These are phyloP conservation scores for Sebastes itinus DNA, from an alignment of 2,797 vertebrate species.

Conservation along the genomic window DNA sequence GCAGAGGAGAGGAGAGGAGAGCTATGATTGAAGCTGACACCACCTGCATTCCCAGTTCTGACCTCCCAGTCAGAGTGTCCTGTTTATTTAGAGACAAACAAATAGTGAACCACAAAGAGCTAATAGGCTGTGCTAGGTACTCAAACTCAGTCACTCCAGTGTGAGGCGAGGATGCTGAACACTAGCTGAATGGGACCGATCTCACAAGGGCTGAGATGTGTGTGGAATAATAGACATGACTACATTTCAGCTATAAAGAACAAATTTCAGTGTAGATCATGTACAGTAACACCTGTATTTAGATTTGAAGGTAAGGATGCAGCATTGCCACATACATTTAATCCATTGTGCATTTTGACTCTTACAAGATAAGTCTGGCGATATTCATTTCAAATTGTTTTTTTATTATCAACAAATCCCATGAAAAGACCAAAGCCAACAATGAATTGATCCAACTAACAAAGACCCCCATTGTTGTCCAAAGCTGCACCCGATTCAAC, in stretches of 20 bases:
- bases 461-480: background rate
- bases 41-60: constrained; percentile 52
- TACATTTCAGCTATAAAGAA: background rate
- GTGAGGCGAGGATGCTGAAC: constrained; percentile 13
- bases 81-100: constrained; percentile 70
- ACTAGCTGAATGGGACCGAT: constrained; percentile 19
- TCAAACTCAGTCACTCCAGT: constrained; percentile 39
- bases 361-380: background rate
- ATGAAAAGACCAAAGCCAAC: background rate
- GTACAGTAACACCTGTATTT: background rate
- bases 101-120: constrained; percentile 53
- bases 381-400: background rate
- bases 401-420: background rate
- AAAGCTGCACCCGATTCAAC: no score
- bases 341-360: background rate
- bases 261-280: background rate
- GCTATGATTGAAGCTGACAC: constrained; percentile 59
- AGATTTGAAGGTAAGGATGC: background rate
- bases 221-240: background rate
- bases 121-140: constrained; percentile 54
- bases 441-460: background rate
- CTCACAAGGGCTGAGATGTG: constrained; percentile 15
- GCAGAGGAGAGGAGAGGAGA: constrained; percentile 39
- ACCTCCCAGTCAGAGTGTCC: constrained; percentile 62
- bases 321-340: background rate